Evolutionary conservation across 2,888 invertebrate genomes (phyloP), one percentile per base, ranked within the genome.

Genomic region (Polietes domitor): DNA sequence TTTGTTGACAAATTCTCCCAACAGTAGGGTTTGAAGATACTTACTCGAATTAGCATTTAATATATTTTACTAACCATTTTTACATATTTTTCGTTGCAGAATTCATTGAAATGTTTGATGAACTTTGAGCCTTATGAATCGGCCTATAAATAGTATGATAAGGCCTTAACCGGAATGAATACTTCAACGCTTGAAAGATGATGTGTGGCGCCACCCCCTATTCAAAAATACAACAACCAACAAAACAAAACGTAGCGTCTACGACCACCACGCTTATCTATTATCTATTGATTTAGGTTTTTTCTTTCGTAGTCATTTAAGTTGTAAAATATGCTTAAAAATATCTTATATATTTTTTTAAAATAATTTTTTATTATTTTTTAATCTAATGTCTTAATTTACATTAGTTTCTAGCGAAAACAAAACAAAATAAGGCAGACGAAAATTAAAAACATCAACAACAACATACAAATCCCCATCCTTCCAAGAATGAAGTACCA

Each of bases 311-410:
- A 77, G 74, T 70, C 28, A 68, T 61, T 81, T 86, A 87, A 85
- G 85, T 85, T 87, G 87, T 87, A 87, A 86, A 85, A 86, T 87
- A 87, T 85, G 80, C 85, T 84, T 83, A 84, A 82, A 82, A 80
- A 73, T 68, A 74, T 84, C 78, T 58, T 78, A 81, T 73, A 78
- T 81, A 81, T 65, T 81, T 81, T 81, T 80, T 68, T 73, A 41
- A 28, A 47, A 68, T 72, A 58, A 65, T 78, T 78, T 79, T 83
- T 79, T 72, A 21, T 76, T 77, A 26, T 77, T 78, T 78, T 76
- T 72, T 74, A 72, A 43, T 43, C 84, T 78, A 76, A 84, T 78
- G 61, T 70, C 70, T 73, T 81, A 65, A 74, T 76, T 77, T 72
- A 80, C 77, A 83, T 76, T 80, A 80, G 80, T 72, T 78, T 76